These are phyloP conservation scores for Sinohyriopsis cumingii DNA, from an alignment of 2,888 invertebrate species.

Conservation along the genomic window DNA sequence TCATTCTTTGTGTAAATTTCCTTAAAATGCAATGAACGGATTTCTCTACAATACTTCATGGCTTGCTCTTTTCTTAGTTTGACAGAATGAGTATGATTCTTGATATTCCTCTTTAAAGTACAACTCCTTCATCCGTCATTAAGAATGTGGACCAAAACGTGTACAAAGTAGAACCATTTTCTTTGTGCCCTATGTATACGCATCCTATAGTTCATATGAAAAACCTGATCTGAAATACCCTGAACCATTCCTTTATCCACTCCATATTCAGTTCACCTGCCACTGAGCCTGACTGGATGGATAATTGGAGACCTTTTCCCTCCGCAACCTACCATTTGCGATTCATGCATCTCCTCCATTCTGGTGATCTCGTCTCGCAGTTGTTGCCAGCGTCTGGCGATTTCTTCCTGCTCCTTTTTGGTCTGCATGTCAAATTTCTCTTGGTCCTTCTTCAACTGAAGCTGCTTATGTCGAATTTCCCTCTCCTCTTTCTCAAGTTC, in stretches of 20 bases:
- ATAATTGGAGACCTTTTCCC: conserved; percentile 1
- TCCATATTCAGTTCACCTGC: neutral
- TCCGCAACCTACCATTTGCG: conserved; percentile 54
- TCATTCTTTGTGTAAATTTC: too few species aligned
- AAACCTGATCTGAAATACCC: neutral
- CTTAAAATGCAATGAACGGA: too few species aligned
- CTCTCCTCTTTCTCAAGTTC: conserved; percentile 47
- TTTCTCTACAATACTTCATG: too few species aligned
- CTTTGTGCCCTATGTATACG: neutral
- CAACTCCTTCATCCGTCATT: too few species aligned
- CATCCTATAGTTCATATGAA: neutral
- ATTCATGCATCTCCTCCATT: conserved; percentile 63
- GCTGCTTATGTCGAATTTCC: conserved; percentile 44
- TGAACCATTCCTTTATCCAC: neutral
- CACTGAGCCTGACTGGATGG: conserved; percentile 1
- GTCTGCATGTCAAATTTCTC: conserved; percentile 50
- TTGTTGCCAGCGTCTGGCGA: conserved; percentile 65
- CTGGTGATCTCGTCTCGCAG: conserved; percentile 61
- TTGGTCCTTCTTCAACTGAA: conserved; percentile 45
- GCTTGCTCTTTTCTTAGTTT: too few species aligned
- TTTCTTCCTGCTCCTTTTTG: conserved; percentile 59
- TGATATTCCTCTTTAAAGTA: too few species aligned
- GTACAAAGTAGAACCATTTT: neutral
- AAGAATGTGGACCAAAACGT: too few species aligned
- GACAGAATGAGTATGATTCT: too few species aligned